Percentiles rank a stretch among this genome's conserved stretches.
phyloP scores from a whole-genome alignment of 30 jellyfish, hydroid and myxozoan species.

The Pelagia noctiluca region DNA sequence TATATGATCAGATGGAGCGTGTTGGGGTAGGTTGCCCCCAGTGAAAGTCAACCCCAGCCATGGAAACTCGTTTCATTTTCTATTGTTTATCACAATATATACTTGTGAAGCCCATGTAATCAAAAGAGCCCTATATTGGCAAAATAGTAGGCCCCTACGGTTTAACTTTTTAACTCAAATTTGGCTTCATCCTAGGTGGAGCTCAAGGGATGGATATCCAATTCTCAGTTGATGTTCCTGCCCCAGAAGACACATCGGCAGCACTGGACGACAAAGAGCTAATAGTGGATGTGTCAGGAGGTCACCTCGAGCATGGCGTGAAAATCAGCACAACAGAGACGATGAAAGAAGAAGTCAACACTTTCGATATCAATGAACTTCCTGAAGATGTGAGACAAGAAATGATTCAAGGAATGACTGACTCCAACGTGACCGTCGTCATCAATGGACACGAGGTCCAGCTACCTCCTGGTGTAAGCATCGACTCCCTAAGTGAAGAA shows the following conservation, averaged over 20 bases:
- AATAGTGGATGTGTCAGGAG: no score
- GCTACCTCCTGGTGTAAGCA: constrained; percentile 45
- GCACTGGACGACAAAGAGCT: background rate
- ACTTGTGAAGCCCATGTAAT: no score
- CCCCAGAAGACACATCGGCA: background rate
- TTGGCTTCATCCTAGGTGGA: no score
- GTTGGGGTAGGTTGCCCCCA: no score
- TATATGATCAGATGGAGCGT: no score
- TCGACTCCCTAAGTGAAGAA: constrained; percentile 8
- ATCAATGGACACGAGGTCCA: constrained; percentile 22
- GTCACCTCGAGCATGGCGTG: constrained; percentile 5
- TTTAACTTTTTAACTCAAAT: no score
- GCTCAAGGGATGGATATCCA: background rate
- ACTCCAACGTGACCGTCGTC: constrained; percentile 6
- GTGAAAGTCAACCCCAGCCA: no score
- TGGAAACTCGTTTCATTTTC: no score
- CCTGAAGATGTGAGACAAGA: constrained; percentile 34
- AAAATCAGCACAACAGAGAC: constrained; percentile 38
- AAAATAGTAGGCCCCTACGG: no score
- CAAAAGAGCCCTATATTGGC: no score
- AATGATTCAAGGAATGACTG: background rate
- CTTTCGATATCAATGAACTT: constrained; percentile 25
- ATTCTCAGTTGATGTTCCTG: constrained; percentile 2
- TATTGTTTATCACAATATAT: no score
- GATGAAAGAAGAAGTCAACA: background rate